Percentiles rank a stretch among this genome's conserved stretches.
Conservation (phyloP, 2,888 invertebrate genomes). For the Pristionchus exspectatus region DNA sequence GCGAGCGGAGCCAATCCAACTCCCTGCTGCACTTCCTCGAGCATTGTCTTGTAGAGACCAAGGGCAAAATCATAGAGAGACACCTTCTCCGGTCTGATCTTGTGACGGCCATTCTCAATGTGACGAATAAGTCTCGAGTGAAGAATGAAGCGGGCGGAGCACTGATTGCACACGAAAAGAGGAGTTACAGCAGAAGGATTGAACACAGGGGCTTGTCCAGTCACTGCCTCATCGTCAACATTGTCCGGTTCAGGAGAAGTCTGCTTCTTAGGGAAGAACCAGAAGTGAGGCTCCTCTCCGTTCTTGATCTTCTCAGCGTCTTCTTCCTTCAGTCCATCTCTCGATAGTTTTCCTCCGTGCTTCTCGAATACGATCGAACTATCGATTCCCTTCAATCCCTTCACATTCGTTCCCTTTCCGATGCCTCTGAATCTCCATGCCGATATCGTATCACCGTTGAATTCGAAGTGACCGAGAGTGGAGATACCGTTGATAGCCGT, state of each 20-base stretch:
- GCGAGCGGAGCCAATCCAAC: conserved; percentile 7
- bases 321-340: neutral
- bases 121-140: no score
- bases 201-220: neutral
- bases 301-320: no score
- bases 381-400: no score
- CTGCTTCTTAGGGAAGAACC: no score
- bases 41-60: conserved; percentile 12
- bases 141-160: neutral
- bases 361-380: neutral
- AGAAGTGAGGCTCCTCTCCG: neutral
- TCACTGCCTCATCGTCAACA: conserved; percentile 12
- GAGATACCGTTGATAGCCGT: no score
- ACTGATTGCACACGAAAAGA: neutral
- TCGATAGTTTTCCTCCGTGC: neutral
- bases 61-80: neutral
- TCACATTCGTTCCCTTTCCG: neutral
- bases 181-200: neutral
- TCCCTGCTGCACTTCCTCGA: conserved; percentile 3
- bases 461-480: no score
- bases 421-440: neutral
- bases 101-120: no score
- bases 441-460: neutral
- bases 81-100: no score
- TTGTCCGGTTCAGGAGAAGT: neutral